Conservation (phyloP, 2,797 vertebrate genomes). For the Channallabes apus region DNA sequence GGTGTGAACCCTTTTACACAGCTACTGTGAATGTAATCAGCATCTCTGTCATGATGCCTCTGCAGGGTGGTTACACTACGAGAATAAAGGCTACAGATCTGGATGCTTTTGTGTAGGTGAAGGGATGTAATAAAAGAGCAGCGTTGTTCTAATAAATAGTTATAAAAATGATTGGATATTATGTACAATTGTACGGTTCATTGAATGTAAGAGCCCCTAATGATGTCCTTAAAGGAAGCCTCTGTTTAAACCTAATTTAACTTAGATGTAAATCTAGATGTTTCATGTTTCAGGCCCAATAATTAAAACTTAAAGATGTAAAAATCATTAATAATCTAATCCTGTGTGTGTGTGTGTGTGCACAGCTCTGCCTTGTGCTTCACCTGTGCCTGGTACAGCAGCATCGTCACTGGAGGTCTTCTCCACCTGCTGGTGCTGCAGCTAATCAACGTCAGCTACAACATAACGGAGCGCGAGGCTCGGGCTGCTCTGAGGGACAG, state of each 20-base stretch:
- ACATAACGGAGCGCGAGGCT: constrained; percentile 91
- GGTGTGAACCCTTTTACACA: constrained; percentile 70
- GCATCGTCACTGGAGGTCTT: constrained; percentile 86
- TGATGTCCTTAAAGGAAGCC: neutral
- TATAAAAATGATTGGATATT: neutral
- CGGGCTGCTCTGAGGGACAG: constrained; percentile 83
- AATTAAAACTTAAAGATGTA: neutral
- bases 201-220: neutral
- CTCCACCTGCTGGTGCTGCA: constrained; percentile 90
- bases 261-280: neutral
- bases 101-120: neutral
- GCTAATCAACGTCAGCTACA: constrained; percentile 91
- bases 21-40: neutral
- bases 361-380: constrained; percentile 88
- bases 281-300: neutral
- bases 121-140: neutral
- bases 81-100: too few relatives aligned
- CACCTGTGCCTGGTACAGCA: constrained; percentile 96
- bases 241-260: neutral
- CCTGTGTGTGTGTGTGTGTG: constrained; percentile 55
- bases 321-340: neutral
- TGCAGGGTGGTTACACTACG: neutral
- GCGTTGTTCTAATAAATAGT: neutral
- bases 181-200: neutral
- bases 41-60: neutral